phyloP scores from a whole-genome alignment of 2,888 invertebrate genomes.

The Timandra comae region DNA sequence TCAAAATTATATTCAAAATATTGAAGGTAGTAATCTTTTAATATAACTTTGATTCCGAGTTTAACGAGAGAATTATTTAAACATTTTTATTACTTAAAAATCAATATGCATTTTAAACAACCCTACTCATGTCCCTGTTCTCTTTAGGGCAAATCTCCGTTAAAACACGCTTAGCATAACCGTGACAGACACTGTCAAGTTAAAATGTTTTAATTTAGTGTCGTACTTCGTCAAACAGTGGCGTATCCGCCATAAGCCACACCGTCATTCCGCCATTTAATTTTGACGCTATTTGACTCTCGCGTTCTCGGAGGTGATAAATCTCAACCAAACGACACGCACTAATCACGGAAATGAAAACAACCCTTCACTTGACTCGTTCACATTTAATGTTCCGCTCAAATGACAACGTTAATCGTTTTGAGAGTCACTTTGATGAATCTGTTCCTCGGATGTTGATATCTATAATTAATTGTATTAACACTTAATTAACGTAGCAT shows the following conservation, averaged over 20 bases:
- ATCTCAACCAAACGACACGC: slow-evolving; percentile 50
- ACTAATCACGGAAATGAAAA: slow-evolving; percentile 68
- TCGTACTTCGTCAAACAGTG: slow-evolving; percentile 50
- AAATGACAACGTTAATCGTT: slow-evolving; percentile 39
- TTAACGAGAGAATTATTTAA: too few relatives aligned
- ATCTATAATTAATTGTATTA: too few relatives aligned
- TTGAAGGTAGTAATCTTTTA: too few relatives aligned
- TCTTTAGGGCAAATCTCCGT: slow-evolving; percentile 40
- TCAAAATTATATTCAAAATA: too few relatives aligned
- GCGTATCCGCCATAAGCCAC: slow-evolving; percentile 51
- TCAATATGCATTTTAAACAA: too few relatives aligned
- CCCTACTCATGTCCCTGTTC: slow-evolving; percentile 27
- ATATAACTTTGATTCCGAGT: too few relatives aligned
- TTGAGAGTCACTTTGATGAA: slow-evolving; percentile 29
- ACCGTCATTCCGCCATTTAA: slow-evolving; percentile 24
- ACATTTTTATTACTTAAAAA: too few relatives aligned
- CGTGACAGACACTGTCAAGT: slow-evolving; percentile 63
- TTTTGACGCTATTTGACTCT: slow-evolving; percentile 56
- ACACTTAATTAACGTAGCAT: too few relatives aligned
- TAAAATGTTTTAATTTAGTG: slow-evolving; percentile 73
- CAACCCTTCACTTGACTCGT: slow-evolving; percentile 57
- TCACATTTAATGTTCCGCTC: slow-evolving; percentile 50
- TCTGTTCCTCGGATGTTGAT: slow-evolving; percentile 18
- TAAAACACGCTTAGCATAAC: slow-evolving; percentile 45
- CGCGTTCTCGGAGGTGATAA: slow-evolving; percentile 57